Conservation (phyloP, 2,113 vertebrate species). For the Syngnathus scovelli region DNA sequence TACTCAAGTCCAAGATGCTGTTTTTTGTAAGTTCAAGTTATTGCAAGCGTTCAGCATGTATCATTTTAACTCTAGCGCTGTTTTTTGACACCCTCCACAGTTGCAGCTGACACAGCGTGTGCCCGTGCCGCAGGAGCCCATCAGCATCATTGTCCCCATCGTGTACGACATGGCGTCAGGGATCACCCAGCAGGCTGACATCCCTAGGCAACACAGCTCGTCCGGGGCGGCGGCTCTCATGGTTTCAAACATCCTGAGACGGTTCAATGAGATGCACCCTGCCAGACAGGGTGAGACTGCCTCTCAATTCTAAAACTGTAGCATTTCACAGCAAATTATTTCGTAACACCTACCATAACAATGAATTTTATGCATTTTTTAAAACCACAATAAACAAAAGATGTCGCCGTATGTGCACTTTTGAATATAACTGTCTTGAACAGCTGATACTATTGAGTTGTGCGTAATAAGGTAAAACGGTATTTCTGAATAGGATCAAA, state of each 20-base stretch:
- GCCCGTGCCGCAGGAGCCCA: slow-evolving; percentile 84
- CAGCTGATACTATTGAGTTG: not conserved
- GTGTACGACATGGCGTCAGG: slow-evolving; percentile 99
- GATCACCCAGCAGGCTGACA: slow-evolving; percentile 97
- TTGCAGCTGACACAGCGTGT: slow-evolving; percentile 96
- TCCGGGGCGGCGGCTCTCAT: slow-evolving; percentile 93
- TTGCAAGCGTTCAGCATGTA: not conserved
- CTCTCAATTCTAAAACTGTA: not conserved
- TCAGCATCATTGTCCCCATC: slow-evolving; percentile 97
- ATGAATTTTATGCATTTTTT: not conserved
- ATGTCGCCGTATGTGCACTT: not conserved
- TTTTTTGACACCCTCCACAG: slow-evolving; percentile 58
- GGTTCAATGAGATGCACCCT: slow-evolving; percentile 96
- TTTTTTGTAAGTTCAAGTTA: slow-evolving; percentile 86
- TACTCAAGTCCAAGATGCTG: slow-evolving; percentile 99
- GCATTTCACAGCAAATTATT: not conserved
- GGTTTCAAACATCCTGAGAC: slow-evolving; percentile 97
- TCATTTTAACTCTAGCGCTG: not conserved
- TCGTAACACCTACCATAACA: not conserved
- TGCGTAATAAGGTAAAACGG: not conserved
- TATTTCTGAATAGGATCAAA: not conserved
- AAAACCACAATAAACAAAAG: not conserved
- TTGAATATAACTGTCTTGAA: not conserved
- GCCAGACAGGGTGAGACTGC: slow-evolving; percentile 77
- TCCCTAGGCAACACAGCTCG: slow-evolving; percentile 95